phyloP scores from a whole-genome alignment of 2,113 vertebrate species.

The Tupaia tana region DNA sequence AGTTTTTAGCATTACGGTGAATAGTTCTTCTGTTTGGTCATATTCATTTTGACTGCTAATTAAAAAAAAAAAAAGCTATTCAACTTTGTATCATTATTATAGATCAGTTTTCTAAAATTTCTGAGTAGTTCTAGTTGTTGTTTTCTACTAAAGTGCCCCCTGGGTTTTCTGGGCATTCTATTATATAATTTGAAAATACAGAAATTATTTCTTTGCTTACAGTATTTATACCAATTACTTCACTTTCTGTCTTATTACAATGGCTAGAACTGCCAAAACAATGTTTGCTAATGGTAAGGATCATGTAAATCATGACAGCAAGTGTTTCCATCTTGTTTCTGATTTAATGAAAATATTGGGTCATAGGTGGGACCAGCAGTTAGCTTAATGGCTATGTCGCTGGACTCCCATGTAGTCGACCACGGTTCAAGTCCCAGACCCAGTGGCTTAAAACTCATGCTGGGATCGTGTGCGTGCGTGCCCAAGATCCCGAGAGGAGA shows the following conservation, averaged over 20 bases:
- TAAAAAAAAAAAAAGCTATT: conserved; percentile 9
- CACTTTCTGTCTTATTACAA: neutral
- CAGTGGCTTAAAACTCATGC: too few relatives aligned
- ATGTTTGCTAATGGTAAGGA: neutral
- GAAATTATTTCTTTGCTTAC: conserved; percentile 31
- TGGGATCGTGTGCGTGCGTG: too few relatives aligned
- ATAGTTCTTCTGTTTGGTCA: neutral
- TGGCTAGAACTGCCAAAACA: neutral
- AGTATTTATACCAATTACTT: conserved; percentile 39
- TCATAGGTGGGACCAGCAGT: too few relatives aligned
- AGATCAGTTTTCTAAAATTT: neutral
- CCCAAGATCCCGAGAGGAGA: too few relatives aligned
- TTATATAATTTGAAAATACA: conserved; percentile 30
- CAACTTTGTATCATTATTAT: neutral
- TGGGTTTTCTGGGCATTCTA: neutral
- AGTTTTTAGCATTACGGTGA: neutral
- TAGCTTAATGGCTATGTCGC: too few relatives aligned
- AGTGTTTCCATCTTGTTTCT: neutral
- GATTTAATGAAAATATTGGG: neutral
- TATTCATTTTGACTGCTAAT: conserved; percentile 23
- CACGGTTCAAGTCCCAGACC: too few relatives aligned
- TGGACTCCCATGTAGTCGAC: too few relatives aligned
- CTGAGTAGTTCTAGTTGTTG: conserved; percentile 21
- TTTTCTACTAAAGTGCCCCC: neutral
- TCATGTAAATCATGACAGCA: neutral